phyloP scores from a whole-genome alignment of 2,797 vertebrate species.

The Prunella strophiata region DNA sequence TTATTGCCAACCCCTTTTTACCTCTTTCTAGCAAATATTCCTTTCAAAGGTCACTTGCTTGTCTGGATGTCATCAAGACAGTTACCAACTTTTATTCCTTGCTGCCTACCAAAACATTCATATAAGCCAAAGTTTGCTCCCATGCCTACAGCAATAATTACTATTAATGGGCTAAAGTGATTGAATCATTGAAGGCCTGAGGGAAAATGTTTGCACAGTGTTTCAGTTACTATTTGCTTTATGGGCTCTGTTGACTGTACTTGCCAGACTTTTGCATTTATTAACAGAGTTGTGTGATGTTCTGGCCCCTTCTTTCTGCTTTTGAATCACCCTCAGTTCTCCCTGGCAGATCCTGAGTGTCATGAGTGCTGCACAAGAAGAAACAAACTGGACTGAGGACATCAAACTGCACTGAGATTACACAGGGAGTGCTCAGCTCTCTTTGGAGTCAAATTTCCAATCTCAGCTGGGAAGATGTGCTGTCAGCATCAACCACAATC shows the following conservation, averaged over 20 bases:
- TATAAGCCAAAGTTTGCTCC: not conserved
- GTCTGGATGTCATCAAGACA: not conserved
- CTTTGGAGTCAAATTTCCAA: not conserved
- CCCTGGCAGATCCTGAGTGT: not conserved
- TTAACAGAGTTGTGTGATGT: not conserved
- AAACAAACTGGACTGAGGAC: not conserved
- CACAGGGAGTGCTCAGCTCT: not conserved
- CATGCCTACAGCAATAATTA: not conserved
- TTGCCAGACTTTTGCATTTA: not conserved
- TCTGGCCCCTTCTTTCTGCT: not conserved
- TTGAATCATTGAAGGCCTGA: not conserved
- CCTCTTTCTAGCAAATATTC: not conserved
- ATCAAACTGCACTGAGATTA: not conserved
- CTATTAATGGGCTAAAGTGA: not conserved
- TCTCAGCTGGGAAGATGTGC: not conserved
- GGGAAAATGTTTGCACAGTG: not conserved
- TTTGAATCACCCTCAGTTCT: not conserved
- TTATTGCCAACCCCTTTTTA: not conserved
- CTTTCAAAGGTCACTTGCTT: not conserved
- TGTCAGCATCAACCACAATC: not conserved
- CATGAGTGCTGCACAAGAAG: not conserved
- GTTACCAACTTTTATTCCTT: not conserved
- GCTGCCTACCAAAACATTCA: not conserved
- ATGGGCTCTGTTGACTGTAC: not conserved
- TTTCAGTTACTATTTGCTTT: constrained; percentile 25